phyloP scores from a whole-genome alignment of 2,797 vertebrate species.

The Salarias fasciatus region DNA sequence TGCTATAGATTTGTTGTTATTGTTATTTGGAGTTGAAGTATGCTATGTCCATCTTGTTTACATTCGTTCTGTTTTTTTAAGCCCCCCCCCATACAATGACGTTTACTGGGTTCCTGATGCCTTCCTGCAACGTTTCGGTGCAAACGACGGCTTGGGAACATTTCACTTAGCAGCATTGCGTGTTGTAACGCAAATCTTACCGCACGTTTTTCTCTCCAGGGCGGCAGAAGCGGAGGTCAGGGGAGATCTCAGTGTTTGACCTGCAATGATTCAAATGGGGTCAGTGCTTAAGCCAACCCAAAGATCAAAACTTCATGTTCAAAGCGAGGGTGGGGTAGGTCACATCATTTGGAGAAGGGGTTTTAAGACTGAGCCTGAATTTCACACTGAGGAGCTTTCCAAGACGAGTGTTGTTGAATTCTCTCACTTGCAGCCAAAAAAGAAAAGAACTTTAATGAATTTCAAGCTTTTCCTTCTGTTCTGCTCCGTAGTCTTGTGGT shows the following conservation, averaged over 20 bases:
- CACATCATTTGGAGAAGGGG: conserved; percentile 13
- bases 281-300: conserved; percentile 62
- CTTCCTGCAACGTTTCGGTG: conserved; percentile 59
- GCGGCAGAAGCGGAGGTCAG: conserved; percentile 42
- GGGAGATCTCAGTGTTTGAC: conserved; percentile 41
- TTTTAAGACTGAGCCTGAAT: conserved; percentile 16
- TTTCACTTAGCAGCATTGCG: conserved; percentile 54
- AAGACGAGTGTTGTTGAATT: conserved; percentile 31
- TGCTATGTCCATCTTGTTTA: conserved; percentile 77
- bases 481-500: conserved; percentile 26
- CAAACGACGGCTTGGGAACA: conserved; percentile 42
- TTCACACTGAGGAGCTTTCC: conserved; percentile 21
- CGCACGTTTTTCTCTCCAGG: conserved; percentile 48
- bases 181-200: conserved; percentile 71
- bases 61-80: conserved; percentile 61
- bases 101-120: conserved; percentile 66
- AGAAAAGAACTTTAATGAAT: not conserved
- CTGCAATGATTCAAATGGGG: conserved; percentile 20
- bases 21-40: conserved; percentile 74
- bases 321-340: conserved; percentile 7
- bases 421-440: conserved; percentile 48
- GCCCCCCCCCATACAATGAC: conserved; percentile 20
- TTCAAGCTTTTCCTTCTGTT: conserved; percentile 14
- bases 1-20: conserved; percentile 79
- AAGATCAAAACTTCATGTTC: conserved; percentile 59